Base-by-base conservation (phyloP, 2,888 invertebrate genomes). In the Tricholauxania praeusta region DNA sequence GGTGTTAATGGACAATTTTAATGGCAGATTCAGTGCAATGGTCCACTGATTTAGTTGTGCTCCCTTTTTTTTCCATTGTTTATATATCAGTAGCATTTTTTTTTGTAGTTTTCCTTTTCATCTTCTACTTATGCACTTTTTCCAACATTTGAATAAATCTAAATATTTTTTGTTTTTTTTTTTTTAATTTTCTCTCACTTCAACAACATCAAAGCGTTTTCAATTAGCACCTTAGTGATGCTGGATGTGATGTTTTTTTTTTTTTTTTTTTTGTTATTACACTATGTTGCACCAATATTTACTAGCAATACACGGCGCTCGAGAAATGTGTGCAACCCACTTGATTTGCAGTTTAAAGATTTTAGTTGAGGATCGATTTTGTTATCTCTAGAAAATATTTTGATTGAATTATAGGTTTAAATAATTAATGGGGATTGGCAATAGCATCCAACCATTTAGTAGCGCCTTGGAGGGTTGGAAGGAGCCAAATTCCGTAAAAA, bases 141-240 rank as follows among this genome's bases (percentile, higher is more conserved):
- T 39, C 28, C 59, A n/a, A 12, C 53, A 32, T 53, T 63, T 64
- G 72, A 55, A 48, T 63, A 39, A 70, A 73, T 70, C 69, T 74
- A 77, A 72, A 77, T 75, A 74, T 72, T 69, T 60, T 52, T 70
- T 52, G 57, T 14, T 52, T 73, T 68, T 71, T 71, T 60, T 71
- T 77, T 74, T 63, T 72, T 12, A 14, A 32, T 64, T 71, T 77
- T 72, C 49, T 63, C 77, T 68, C 75, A 73, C 76, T 79, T 76
- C 28, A 73, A 72, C 76, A 80, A 85, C 84, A 84, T 85, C 86
- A 84, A 84, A 80, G 85, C 76, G 78, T 77, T 81, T 79, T 84
- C 85, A 84, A 84, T 84, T 85, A 85, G 81, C 85, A 84, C 85
- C 84, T 76, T 28, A 47, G 22, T 48, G 22, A 49, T 67, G 64